Conservation (phyloP, 2,113 vertebrate species). For the Entomyzon cyanotis region DNA sequence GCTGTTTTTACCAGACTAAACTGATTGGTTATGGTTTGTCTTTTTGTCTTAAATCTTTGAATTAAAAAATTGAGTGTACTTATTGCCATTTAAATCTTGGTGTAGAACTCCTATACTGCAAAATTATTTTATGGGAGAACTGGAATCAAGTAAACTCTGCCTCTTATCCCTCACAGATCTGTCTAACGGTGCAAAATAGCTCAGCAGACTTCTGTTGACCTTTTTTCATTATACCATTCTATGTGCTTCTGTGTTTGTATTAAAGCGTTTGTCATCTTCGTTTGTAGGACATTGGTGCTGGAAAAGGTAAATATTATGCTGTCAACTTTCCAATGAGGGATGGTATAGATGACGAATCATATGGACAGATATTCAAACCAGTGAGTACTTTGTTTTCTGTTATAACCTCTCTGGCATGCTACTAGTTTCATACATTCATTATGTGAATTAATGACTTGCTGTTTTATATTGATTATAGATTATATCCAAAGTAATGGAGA, state of each 20-base stretch:
- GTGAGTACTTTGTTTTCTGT: constrained; percentile 62
- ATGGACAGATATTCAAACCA: constrained; percentile 85
- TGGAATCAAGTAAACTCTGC: neutral
- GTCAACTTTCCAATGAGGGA: constrained; percentile 87
- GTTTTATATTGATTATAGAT: constrained; percentile 66
- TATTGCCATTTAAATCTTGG: neutral
- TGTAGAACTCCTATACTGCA: neutral
- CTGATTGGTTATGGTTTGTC: neutral
- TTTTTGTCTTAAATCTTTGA: neutral
- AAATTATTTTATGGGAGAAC: neutral
- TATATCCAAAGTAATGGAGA: constrained; percentile 87
- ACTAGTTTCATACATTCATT: neutral
- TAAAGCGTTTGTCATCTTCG: neutral
- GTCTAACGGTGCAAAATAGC: neutral
- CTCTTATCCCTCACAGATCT: neutral
- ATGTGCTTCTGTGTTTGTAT: neutral
- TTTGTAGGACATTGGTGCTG: constrained; percentile 88
- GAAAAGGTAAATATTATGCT: constrained; percentile 89
- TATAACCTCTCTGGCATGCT: neutral
- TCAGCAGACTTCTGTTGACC: neutral
- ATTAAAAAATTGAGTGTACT: neutral
- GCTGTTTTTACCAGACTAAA: neutral
- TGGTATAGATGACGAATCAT: constrained; percentile 85
- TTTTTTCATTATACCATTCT: neutral
- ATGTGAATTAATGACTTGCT: neutral